phyloP scores from a whole-genome alignment of 2,113 vertebrate species.

The Caracal caracal region DNA sequence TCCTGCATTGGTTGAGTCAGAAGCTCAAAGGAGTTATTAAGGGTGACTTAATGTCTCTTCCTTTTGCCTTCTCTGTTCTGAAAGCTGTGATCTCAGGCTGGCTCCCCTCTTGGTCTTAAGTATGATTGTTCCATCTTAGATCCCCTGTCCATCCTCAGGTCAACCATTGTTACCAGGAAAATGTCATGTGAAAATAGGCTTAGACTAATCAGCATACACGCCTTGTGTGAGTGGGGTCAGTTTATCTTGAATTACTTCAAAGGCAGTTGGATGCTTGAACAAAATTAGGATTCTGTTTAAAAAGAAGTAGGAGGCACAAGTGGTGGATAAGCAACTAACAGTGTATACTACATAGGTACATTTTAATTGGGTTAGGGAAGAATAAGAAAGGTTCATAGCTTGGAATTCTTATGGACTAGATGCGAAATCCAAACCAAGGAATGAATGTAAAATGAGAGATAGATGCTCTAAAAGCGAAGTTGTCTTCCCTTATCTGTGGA shows the following conservation, averaged over 20 bases:
- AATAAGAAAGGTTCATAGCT: neutral
- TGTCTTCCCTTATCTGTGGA: neutral
- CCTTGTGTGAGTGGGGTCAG: neutral
- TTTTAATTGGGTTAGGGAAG: neutral
- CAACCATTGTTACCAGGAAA: neutral
- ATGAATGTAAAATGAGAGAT: neutral
- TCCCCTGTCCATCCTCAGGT: neutral
- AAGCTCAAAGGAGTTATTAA: neutral
- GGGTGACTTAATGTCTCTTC: neutral
- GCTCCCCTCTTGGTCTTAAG: neutral
- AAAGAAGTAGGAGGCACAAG: neutral
- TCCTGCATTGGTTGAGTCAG: neutral
- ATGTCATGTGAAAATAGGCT: neutral
- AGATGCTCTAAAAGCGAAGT: neutral
- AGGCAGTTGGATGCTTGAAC: neutral
- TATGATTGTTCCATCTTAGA: neutral
- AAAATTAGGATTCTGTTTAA: neutral
- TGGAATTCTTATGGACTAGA: neutral
- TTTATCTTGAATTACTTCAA: neutral
- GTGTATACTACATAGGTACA: neutral
- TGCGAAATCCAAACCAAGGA: neutral
- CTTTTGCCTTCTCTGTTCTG: neutral
- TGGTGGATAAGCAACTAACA: neutral
- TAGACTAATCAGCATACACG: neutral
- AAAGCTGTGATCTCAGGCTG: neutral